These are phyloP conservation scores for Drosophila sucinea DNA, from an alignment of 1,140 invertebrate species.

Conservation along the genomic window DNA sequence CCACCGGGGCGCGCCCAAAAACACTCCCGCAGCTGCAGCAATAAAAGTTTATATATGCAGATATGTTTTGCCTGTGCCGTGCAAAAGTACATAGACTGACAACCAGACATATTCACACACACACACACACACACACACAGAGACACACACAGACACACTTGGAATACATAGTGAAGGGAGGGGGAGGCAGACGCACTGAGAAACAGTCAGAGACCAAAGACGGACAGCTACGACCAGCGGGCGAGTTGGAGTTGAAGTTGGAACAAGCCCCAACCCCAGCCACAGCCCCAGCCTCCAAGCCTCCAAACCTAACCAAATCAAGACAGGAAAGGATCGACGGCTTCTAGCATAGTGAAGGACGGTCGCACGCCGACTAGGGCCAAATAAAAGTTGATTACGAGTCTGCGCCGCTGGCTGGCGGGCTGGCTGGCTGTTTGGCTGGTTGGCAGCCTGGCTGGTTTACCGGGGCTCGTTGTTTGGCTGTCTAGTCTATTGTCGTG, in stretches of 20 bases:
- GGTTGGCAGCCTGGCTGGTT: constrained; percentile 31
- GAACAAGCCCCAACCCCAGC: constrained; percentile 48
- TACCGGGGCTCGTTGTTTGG: constrained; percentile 42
- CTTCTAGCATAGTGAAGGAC: constrained; percentile 72
- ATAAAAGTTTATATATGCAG: constrained; percentile 64
- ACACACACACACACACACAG: constrained; percentile 20
- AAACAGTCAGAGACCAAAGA: constrained; percentile 66
- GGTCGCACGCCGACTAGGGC: constrained; percentile 55
- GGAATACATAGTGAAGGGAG: neutral
- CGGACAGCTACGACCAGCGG: constrained; percentile 47
- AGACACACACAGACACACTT: neutral
- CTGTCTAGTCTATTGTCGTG: constrained; percentile 73
- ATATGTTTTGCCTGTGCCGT: constrained; percentile 40
- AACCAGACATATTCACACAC: constrained; percentile 19
- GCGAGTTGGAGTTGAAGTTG: neutral
- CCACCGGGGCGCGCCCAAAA: constrained; percentile 70
- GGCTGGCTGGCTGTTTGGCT: constrained; percentile 25
- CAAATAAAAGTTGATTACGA: constrained; percentile 78
- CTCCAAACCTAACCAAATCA: constrained; percentile 41
- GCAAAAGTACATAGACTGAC: constrained; percentile 44
- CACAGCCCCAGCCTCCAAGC: constrained; percentile 29
- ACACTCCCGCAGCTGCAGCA: constrained; percentile 74
- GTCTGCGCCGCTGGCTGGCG: constrained; percentile 55
- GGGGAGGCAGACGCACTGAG: constrained; percentile 59
- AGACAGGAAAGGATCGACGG: constrained; percentile 69